A percentile compares a stretch with the other conserved stretches of the same genome.
phyloP scores from a whole-genome alignment of 2,113 vertebrate genomes.

The Gymnobelideus leadbeateri region DNA sequence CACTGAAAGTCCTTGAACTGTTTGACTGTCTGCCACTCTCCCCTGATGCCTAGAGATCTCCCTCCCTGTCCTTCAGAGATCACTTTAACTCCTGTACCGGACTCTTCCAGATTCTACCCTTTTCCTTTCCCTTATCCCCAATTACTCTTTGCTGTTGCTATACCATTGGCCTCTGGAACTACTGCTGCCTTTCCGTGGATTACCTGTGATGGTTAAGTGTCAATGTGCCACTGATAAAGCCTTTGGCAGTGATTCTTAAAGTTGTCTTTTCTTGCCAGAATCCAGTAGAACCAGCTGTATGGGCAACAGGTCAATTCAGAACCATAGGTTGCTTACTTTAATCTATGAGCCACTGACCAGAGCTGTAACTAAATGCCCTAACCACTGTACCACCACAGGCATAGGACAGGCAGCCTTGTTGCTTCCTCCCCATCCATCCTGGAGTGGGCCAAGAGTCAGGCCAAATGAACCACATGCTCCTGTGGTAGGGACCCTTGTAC shows the following conservation, averaged over 20 bases:
- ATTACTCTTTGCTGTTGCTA: not conserved
- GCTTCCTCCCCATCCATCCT: not conserved
- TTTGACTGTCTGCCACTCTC: not conserved
- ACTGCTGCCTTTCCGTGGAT: not conserved
- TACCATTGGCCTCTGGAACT: not conserved
- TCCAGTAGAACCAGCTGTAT: not conserved
- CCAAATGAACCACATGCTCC: not conserved
- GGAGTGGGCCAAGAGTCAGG: no score
- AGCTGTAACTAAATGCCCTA: not conserved
- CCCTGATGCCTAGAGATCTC: not conserved
- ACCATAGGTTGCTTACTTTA: not conserved
- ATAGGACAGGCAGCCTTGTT: not conserved
- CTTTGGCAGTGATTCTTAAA: not conserved
- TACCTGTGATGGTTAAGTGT: not conserved
- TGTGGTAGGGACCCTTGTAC: not conserved
- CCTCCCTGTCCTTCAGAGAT: no score
- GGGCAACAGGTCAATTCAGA: no score
- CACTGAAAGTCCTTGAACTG: not conserved
- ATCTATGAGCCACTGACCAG: not conserved
- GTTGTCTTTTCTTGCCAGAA: not conserved
- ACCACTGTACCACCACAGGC: not conserved
- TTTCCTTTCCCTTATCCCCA: not conserved
- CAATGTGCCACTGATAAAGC: not conserved
- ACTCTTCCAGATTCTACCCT: no score
- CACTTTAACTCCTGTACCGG: no score